These are phyloP conservation scores for Gryllus bimaculatus DNA, from an alignment of 1,140 invertebrate species.

Conservation along the genomic window DNA sequence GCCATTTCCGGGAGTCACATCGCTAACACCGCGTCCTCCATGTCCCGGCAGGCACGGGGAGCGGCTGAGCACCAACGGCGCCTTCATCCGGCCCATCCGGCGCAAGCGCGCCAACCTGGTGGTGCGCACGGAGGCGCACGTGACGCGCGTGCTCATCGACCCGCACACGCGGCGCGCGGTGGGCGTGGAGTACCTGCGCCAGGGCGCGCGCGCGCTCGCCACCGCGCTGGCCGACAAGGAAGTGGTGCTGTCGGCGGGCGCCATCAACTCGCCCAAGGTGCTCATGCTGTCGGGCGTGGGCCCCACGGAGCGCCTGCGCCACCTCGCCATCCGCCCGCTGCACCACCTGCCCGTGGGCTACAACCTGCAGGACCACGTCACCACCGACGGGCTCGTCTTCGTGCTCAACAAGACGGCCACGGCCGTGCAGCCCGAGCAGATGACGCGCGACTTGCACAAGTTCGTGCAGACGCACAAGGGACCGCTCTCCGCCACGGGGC, in stretches of 20 bases:
- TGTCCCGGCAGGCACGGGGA: neutral
- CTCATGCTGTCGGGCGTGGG: constrained; percentile 39
- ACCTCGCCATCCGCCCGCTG: constrained; percentile 16
- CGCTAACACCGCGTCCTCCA: no score
- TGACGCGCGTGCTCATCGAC: constrained; percentile 64
- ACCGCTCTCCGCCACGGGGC: constrained; percentile 40
- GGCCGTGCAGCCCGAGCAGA: constrained; percentile 34
- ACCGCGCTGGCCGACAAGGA: constrained; percentile 29
- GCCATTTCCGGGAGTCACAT: no score
- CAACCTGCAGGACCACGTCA: constrained; percentile 50
- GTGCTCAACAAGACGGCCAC: constrained; percentile 40
- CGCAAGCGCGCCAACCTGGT: constrained; percentile 57
- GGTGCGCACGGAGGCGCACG: constrained; percentile 57
- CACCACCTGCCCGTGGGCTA: constrained; percentile 34
- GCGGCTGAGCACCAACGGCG: constrained; percentile 14
- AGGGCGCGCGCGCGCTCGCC: constrained; percentile 21
- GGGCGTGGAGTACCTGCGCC: constrained; percentile 42
- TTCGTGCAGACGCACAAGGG: constrained; percentile 37
- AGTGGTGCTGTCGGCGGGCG: constrained; percentile 31
- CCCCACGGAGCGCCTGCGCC: constrained; percentile 30
- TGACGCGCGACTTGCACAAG: constrained; percentile 40
- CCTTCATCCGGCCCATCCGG: constrained; percentile 28
- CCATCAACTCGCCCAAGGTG: constrained; percentile 31
- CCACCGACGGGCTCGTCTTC: constrained; percentile 45
- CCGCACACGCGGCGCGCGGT: constrained; percentile 50